Evolutionary conservation across 2,797 vertebrate genomes (phyloP), one percentile per base, ranked within the genome.

Genomic region (Manis javanica): DNA sequence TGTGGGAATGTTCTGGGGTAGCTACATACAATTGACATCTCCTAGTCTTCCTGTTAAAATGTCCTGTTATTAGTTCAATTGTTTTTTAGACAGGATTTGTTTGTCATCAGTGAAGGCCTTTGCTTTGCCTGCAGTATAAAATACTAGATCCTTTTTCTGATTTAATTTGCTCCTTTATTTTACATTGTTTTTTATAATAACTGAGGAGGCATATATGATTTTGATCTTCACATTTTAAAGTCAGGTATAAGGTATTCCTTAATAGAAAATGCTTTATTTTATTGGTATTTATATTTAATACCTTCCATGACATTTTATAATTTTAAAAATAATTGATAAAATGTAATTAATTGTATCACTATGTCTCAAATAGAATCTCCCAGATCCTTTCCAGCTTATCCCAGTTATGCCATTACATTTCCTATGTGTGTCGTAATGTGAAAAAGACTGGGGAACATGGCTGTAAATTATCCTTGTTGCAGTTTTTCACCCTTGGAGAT

Each of bases 111-210:
- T 74, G 31, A 66, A 51, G 29, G 53, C 61, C 64, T 94, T 93
- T 42, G 46, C 61, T 79, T 91, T 68, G 24, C 16, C 59, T 74
- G 3, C 7, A 57, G 1, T 79, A 26, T 66, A 87, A 93, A 92
- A 72, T 61, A 16, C 34, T 84, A 59, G 14, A 31, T 42, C 15
- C 55, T 69, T 42, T 81, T 90, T 26, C 68, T 68, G 9, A 42
- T 63, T 96, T 61, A 31, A 92, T 94, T 69, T 83, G 24, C n/a
- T 88, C 69, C 55, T 86, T 1, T 53, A 53, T 68, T 93, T 92
- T 94, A n/a, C 63, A 42, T 75, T 46, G 11, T 11, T 77, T 82
- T 78, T 79, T 49, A n/a, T 64, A 64, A 19, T 87, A 59, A 79
- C 1, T 29, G 31, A 72, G 42, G 55, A 83, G 16, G 12, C 26